A percentile compares a stretch with the other conserved stretches of the same genome.
Evolutionary conservation across 2,888 invertebrate genomes (phyloP).

Genomic region (Drosophila ustulata): DNA sequence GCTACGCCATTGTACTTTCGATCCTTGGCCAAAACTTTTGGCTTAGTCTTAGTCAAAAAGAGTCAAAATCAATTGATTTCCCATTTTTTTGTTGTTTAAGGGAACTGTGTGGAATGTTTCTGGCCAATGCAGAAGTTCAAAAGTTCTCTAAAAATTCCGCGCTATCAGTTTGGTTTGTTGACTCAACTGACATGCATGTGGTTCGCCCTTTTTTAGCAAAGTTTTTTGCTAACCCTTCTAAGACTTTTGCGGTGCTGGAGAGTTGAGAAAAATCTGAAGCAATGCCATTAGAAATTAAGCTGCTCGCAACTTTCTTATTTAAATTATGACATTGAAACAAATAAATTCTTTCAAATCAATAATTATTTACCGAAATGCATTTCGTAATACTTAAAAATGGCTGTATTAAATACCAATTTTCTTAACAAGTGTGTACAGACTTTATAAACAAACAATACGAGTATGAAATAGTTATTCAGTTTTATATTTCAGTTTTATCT

Average conservation of each 20-base stretch:
- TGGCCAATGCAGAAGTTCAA: conserved; percentile 19
- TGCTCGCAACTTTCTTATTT: too few species aligned
- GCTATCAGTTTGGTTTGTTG: conserved; percentile 24
- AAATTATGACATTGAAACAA: too few species aligned
- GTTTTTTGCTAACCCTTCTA: conserved; percentile 16
- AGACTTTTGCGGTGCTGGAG: conserved; percentile 5
- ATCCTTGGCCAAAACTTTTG: conserved; percentile 41
- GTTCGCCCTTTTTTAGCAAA: conserved; percentile 19
- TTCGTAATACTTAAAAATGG: too few species aligned
- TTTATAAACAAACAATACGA: too few species aligned
- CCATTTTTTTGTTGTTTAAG: conserved; percentile 3
- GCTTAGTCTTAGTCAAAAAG: conserved; percentile 20
- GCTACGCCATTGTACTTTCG: conserved; percentile 45
- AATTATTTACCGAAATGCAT: too few species aligned
- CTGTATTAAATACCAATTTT: too few species aligned
- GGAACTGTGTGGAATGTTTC: not conserved
- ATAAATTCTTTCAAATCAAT: too few species aligned
- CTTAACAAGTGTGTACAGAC: too few species aligned
- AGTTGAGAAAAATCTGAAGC: not conserved
- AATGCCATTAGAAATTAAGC: not conserved
- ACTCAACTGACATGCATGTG: conserved; percentile 48
- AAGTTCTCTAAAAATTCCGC: conserved; percentile 27
- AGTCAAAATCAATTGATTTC: conserved; percentile 61
- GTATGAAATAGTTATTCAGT: too few species aligned
- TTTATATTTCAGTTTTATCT: not conserved